phyloP scores from a whole-genome alignment of 2,113 vertebrate species.

The Boleophthalmus pectinirostris region DNA sequence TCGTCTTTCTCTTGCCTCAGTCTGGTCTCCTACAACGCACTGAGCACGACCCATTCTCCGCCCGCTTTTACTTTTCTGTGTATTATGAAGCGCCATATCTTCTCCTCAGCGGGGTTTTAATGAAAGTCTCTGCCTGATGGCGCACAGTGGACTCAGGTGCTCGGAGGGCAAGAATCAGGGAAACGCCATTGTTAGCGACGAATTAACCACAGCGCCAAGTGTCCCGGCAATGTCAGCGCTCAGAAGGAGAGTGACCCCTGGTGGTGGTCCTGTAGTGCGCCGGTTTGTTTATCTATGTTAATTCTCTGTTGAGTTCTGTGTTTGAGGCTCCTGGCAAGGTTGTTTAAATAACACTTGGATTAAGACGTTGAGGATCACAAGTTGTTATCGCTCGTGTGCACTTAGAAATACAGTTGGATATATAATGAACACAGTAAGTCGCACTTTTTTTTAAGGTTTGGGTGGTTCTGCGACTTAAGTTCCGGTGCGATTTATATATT shows the following conservation, averaged over 20 bases:
- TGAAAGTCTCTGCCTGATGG: conserved; percentile 55
- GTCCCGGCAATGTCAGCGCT: conserved; percentile 24
- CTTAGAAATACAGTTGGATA: background rate
- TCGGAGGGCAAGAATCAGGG: conserved; percentile 52
- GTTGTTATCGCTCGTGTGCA: background rate
- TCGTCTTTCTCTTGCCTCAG: conserved; percentile 6
- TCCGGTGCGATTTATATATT: too few relatives aligned
- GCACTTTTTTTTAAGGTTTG: too few relatives aligned
- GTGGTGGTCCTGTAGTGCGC: conserved; percentile 26
- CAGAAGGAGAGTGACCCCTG: conserved; percentile 31
- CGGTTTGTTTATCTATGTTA: conserved; percentile 15
- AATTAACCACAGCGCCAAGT: conserved; percentile 35
- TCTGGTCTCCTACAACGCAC: conserved; percentile 25
- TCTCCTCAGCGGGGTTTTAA: conserved; percentile 76
- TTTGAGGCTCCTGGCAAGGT: background rate
- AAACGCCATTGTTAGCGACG: conserved; percentile 65
- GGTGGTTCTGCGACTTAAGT: too few relatives aligned
- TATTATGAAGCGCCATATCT: conserved; percentile 67
- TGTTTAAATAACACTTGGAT: conserved; percentile 6
- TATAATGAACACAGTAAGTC: too few relatives aligned
- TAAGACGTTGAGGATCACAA: background rate
- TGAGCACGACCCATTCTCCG: conserved; percentile 24
- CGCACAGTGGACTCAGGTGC: conserved; percentile 35
- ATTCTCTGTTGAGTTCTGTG: background rate
- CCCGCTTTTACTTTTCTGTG: conserved; percentile 58